Conservation (phyloP, 2,888 invertebrate genomes). For the Suillia variegata region DNA sequence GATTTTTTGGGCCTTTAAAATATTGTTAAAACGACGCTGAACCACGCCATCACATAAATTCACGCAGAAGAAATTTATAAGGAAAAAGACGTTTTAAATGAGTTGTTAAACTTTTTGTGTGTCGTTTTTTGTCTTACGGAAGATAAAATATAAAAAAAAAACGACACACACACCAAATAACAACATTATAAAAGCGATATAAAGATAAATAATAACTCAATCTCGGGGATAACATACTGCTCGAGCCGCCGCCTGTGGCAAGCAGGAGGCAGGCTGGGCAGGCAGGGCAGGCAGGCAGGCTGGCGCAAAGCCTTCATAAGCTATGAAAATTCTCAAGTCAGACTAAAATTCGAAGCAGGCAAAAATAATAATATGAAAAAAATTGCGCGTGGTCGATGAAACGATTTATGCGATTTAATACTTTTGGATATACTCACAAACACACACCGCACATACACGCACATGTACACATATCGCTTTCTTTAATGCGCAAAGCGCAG, state of each 20-base stretch:
- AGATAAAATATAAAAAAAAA: constrained; percentile 2
- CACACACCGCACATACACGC: not conserved
- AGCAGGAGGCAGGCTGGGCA: not conserved
- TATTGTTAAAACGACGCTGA: too few relatives aligned
- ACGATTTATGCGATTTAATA: constrained; percentile 18
- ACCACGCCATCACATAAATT: constrained; percentile 43
- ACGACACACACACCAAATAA: not conserved
- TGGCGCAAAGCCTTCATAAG: too few relatives aligned
- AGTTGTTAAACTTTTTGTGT: constrained; percentile 40
- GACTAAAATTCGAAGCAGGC: too few relatives aligned
- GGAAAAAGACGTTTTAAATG: constrained; percentile 34
- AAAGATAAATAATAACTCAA: constrained; percentile 46
- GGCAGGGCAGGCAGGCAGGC: not conserved
- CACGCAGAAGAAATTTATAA: constrained; percentile 28
- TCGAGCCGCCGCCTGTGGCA: not conserved
- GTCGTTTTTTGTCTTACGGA: constrained; percentile 1
- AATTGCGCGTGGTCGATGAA: constrained; percentile 22
- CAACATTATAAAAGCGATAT: constrained; percentile 13
- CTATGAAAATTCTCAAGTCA: too few relatives aligned
- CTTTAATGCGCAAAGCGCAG: constrained; percentile 17
- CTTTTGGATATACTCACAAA: not conserved
- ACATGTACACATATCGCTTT: constrained; percentile 7
- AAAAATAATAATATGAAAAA: not conserved
- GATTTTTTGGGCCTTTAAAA: not conserved
- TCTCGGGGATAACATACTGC: constrained; percentile 25